A percentile compares a stretch with the other conserved stretches of the same genome.
Evolutionary conservation across 2,888 invertebrate genomes (phyloP).

Genomic region (Troglohyphantes excavatus): DNA sequence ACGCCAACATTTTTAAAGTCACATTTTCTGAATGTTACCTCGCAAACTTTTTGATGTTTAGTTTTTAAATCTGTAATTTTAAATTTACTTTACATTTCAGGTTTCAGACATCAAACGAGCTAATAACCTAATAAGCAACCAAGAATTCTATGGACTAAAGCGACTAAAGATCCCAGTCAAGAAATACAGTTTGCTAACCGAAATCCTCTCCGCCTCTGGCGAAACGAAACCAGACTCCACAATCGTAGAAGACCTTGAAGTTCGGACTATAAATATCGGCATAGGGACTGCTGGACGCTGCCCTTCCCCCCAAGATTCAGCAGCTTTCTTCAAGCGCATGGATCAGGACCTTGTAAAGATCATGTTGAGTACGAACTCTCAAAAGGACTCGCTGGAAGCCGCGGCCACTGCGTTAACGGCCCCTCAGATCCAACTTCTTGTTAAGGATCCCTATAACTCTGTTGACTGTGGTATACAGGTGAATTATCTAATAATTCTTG

Average conservation of each 20-base stretch:
- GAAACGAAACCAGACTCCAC: slow-evolving; percentile 21
- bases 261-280: slow-evolving; percentile 56
- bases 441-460: slow-evolving; percentile 74
- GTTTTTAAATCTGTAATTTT: no score
- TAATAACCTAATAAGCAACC: slow-evolving; percentile 79
- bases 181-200: slow-evolving; percentile 78
- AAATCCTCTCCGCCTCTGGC: slow-evolving; percentile 57
- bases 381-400: slow-evolving; percentile 75
- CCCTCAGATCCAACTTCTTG: slow-evolving; percentile 75
- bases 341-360: slow-evolving; percentile 75
- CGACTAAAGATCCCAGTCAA: slow-evolving; percentile 79
- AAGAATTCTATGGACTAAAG: slow-evolving; percentile 79
- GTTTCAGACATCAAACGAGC: slow-evolving; percentile 79
- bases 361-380: slow-evolving; percentile 69
- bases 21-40: no score
- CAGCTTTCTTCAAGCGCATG: slow-evolving; percentile 71
- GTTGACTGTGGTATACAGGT: slow-evolving; percentile 75
- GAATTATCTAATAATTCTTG: slow-evolving; percentile 63
- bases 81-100: slow-evolving; percentile 55
- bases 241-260: slow-evolving; percentile 17
- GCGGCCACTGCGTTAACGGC: slow-evolving; percentile 63
- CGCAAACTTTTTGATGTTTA: no score
- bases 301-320: slow-evolving; percentile 68
- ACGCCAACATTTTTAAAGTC: no score
- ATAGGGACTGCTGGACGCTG: slow-evolving; percentile 54